These are phyloP conservation scores for Auanema freiburgensis DNA, from an alignment of 2,888 invertebrate species.

Conservation along the genomic window DNA sequence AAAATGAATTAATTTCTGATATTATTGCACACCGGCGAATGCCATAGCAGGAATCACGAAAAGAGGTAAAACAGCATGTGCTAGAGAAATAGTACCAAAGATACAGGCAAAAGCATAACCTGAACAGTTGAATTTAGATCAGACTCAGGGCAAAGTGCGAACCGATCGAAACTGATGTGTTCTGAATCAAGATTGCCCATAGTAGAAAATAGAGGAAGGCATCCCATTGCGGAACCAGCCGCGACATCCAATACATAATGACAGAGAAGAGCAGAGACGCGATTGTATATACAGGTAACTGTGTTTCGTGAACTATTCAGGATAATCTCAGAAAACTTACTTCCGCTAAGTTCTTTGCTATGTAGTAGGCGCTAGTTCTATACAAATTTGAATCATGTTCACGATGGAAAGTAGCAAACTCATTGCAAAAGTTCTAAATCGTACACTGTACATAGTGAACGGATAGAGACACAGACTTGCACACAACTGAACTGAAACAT, in stretches of 20 bases:
- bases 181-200: constrained; percentile 51
- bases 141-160: background rate
- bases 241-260: constrained; percentile 86
- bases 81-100: constrained; percentile 77
- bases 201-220: constrained; percentile 72
- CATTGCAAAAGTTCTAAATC: constrained; percentile 68
- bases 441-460: background rate
- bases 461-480: constrained; percentile 72
- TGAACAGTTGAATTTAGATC: constrained; percentile 65
- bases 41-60: constrained; percentile 88
- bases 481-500: constrained; percentile 91
- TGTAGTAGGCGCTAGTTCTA: constrained; percentile 85
- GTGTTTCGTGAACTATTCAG: constrained; percentile 22
- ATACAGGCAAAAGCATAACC: constrained; percentile 89
- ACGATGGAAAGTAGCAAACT: constrained; percentile 83
- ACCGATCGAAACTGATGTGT: constrained; percentile 60
- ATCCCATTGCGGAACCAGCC: constrained; percentile 68
- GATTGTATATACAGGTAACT: constrained; percentile 79
- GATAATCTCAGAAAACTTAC: constrained; percentile 62
- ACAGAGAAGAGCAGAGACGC: constrained; percentile 82
- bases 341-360: constrained; percentile 80
- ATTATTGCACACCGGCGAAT: constrained; percentile 84
- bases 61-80: constrained; percentile 86
- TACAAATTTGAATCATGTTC: constrained; percentile 90
- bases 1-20: too few relatives aligned